Evolutionary conservation across 2,113 vertebrate species (phyloP), one percentile per base, ranked within the genome.

Genomic region (Oryzias melastigma): DNA sequence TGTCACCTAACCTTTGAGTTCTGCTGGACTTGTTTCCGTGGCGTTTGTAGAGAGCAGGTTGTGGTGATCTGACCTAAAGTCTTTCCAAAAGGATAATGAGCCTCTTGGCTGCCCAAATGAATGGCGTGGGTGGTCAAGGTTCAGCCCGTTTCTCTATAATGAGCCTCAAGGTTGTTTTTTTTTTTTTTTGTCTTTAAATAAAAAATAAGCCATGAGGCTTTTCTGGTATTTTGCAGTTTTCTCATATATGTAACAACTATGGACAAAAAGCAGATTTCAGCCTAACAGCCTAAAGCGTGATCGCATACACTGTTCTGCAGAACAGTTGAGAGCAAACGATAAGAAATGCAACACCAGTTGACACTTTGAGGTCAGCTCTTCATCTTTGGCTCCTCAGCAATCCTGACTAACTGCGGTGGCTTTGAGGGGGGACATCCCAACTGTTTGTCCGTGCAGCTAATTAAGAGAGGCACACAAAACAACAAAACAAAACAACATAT

Each of bases 361-460:
- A 91, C 87, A 81, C 89, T 89, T 90, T 90, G 87, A 89, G 90
- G 91, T 90, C 90, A 89, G 75, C 75, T 81, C 84, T 78, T 82
- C 78, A 69, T 85, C 80, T 87, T 73, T 56, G 61, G 71, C 87
- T 84, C 75, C 73, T 88, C 80, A 51, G 81, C 81, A 62, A 75
- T 85, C 71, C 63, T 80, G 80, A 91, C 88, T 84, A 83, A 88
- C 77, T 66, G 77, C 42, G 78, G 86, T 82, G 81, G 70, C 73
- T 78, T 60, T 65, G 77, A 77, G 64, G 65, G 75, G 77, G 74
- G 49, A 65, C 64, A 65, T 74, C 74, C 48, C 74, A 62, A 69
- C 65, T 77, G 67, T 76, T 80, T 69, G 82, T 81, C 65, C 71
- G 14, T 18, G 67, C 59, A 73, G 71, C 71, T 88, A 88, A 89